A percentile compares a stretch with the other conserved stretches of the same genome.
Conservation (phyloP, 2,888 invertebrate species). For the Meliscaeva auricollis region DNA sequence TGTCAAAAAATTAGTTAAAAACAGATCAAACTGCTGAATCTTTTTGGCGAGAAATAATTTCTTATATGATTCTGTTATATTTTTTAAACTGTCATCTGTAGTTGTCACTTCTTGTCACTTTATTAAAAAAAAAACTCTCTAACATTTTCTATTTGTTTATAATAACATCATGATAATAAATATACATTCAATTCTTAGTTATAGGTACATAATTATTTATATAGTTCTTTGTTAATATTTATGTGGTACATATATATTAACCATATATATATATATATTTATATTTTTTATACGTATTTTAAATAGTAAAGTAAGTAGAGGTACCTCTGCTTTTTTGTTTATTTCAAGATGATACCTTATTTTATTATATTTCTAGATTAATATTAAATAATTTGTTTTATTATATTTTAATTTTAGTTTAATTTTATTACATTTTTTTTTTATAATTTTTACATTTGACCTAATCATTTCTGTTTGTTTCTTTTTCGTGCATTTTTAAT, state of each 20-base stretch:
- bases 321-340: slow-evolving; percentile 38
- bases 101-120: slow-evolving; percentile 1
- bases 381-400: slow-evolving; percentile 79
- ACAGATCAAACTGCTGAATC: no score
- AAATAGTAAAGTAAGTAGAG: slow-evolving; percentile 56
- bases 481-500: slow-evolving; percentile 44
- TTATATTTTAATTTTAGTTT: slow-evolving; percentile 51
- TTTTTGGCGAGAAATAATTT: no score
- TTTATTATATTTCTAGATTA: slow-evolving; percentile 57
- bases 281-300: slow-evolving; percentile 31
- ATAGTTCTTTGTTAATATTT: slow-evolving; percentile 44
- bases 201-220: slow-evolving; percentile 45
- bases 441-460: slow-evolving; percentile 76
- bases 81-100: not conserved
- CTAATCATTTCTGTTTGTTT: slow-evolving; percentile 69
- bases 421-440: slow-evolving; percentile 56
- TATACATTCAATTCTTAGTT: slow-evolving; percentile 38
- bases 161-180: slow-evolving; percentile 35
- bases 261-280: slow-evolving; percentile 9
- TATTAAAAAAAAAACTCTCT: slow-evolving; percentile 7
- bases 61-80: not conserved
- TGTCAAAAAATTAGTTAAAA: no score
- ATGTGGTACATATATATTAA: slow-evolving; percentile 36
- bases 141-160: slow-evolving; percentile 26
- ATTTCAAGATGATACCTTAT: slow-evolving; percentile 52